Conservation (phyloP, 2,797 vertebrate species). For the Sebastes nivosus region DNA sequence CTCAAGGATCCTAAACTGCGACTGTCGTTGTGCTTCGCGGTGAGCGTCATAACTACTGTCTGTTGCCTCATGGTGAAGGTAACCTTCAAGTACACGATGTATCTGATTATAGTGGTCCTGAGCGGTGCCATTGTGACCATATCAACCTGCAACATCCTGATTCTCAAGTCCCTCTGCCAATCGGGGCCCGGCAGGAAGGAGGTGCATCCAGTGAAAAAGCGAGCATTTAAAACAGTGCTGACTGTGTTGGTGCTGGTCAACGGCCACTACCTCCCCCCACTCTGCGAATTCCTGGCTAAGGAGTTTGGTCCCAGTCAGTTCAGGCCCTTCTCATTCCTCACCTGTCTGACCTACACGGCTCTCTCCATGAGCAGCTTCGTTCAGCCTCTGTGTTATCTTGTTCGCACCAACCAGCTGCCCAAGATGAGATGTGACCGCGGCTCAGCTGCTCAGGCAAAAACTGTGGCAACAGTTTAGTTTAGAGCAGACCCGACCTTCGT, state of each 20-base stretch:
- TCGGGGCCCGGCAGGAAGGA: slow-evolving; percentile 26
- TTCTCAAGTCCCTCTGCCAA: slow-evolving; percentile 33
- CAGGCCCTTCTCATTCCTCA: neutral
- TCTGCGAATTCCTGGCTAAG: neutral
- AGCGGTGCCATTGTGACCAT: neutral
- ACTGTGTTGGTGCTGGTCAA: slow-evolving; percentile 12
- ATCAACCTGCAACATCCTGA: slow-evolving; percentile 17
- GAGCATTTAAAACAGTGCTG: slow-evolving; percentile 29
- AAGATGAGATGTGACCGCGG: neutral
- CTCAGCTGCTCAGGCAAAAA: neutral
- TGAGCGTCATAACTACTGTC: neutral
- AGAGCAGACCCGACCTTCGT: neutral
- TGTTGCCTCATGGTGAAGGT: neutral
- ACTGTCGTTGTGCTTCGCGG: neutral
- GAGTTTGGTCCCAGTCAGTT: accelerated
- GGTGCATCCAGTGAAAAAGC: slow-evolving; percentile 32
- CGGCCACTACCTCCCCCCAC: neutral
- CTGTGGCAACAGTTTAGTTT: neutral
- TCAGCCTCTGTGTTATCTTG: slow-evolving; percentile 31
- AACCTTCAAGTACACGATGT: accelerated
- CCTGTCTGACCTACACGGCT: neutral
- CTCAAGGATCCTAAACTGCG: slow-evolving; percentile 27
- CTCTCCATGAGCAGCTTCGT: slow-evolving; percentile 14
- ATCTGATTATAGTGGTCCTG: neutral
- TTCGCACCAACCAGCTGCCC: slow-evolving; percentile 28